phyloP scores from a whole-genome alignment of 2,113 vertebrate species.

The Siniperca chuatsi region DNA sequence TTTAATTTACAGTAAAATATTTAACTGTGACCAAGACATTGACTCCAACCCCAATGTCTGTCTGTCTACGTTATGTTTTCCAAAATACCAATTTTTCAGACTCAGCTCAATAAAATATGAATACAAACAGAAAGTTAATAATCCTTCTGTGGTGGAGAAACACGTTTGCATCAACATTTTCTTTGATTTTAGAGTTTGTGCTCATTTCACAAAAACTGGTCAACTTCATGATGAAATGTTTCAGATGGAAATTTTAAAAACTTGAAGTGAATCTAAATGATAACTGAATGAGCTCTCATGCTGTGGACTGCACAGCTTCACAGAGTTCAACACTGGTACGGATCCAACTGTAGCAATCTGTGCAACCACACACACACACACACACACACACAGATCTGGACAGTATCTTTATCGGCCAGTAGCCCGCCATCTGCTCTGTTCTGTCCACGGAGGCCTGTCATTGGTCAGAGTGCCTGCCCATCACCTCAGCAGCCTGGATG shows the following conservation, averaged over 20 bases:
- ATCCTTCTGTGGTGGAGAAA: not conserved
- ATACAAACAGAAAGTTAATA: not conserved
- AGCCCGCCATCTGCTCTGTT: conserved; percentile 37
- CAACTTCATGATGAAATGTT: not conserved
- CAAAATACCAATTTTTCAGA: not conserved
- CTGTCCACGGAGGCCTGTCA: conserved; percentile 4
- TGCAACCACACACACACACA: conserved; percentile 26
- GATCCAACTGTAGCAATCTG: conserved; percentile 44
- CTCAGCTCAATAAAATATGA: not conserved
- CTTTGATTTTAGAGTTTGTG: not conserved
- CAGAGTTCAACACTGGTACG: conserved; percentile 8
- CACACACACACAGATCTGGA: conserved; percentile 22
- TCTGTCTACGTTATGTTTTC: too few species aligned
- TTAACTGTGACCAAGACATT: not conserved
- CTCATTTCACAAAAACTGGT: not conserved
- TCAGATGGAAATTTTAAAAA: not conserved
- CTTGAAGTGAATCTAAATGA: not conserved
- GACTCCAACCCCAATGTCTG: too few species aligned
- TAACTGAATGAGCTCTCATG: not conserved
- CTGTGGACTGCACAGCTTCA: conserved; percentile 2
- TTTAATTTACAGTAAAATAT: not conserved
- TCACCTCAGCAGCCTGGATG: conserved; percentile 28
- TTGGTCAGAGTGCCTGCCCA: conserved; percentile 37
- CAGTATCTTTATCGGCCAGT: conserved; percentile 11
- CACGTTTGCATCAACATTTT: not conserved